Base-by-base conservation (phyloP, 2,113 vertebrate species). In the Crotophaga sulcirostris region DNA sequence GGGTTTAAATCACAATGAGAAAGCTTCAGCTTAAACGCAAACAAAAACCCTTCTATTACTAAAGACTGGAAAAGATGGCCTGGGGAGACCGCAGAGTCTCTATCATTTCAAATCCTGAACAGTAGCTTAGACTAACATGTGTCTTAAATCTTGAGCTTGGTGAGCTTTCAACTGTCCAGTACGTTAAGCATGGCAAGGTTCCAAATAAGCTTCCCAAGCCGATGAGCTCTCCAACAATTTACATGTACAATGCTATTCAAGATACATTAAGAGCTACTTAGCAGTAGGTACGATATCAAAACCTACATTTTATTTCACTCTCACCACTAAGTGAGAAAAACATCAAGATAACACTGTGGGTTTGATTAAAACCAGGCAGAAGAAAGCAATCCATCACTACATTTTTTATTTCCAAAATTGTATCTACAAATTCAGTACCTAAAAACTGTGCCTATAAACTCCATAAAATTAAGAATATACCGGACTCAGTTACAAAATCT, bases 1-100 rank as follows among this genome's bases (percentile, higher is more conserved):
- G 64, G 56, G 56, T 63, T 93, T 89, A 93, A 95, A 94, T 95
- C 59, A 95, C 79, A 95, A 95, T 51, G 33, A 93, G 79, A 93
- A 90, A 92, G 67, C 69, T 67, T 74, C 79, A 86, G 82, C 6
- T 92, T 66, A 54, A 86, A 92, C 1, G 23, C 47, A 83, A 90
- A 95, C 58, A 77, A 95, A 92, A 54, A 1, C 10, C 49, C 6
- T 80, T 88, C 72, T 92, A 74, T 92, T 81, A 86, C 45, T 47
- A 58, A 6, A 79, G 25, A 38, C 75, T 74, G 34, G 49, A 83
- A 77, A 68, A 51, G 52, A 92, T n/a, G 55, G 59, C 72, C 83
- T 73, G n/a, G 51, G 72, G 79, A 97, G 23, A 49, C 36, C 16
- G 55, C 51, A 80, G 36, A 90, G 55, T n/a, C 75, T n/a, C 75